Percentiles rank a stretch among this genome's conserved stretches.
These are phyloP conservation scores for Periophthalmus modestus DNA, from an alignment of 2,113 vertebrate species.

Conservation along the genomic window DNA sequence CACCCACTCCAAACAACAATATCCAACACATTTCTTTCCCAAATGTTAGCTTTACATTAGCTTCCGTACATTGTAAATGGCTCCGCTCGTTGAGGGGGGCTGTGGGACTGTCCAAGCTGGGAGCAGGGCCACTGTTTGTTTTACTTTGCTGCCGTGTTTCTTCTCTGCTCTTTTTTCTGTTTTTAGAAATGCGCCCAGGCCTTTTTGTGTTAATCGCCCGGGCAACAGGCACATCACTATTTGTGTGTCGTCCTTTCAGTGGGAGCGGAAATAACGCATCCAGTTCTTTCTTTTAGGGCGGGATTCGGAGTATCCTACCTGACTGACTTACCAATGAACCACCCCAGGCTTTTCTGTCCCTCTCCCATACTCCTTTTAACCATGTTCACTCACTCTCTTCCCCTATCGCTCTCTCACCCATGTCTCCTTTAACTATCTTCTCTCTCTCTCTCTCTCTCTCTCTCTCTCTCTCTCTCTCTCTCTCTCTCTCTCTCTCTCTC, in stretches of 20 bases:
- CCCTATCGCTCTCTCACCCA: no score
- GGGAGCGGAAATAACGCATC: constrained; percentile 70
- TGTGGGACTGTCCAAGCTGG: constrained; percentile 53
- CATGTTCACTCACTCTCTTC: no score
- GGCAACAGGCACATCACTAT: constrained; percentile 79
- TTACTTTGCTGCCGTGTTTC: constrained; percentile 64
- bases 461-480: neutral
- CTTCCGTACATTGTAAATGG: constrained; percentile 4
- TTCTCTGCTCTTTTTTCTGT: constrained; percentile 49
- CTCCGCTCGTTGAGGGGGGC: constrained; percentile 45
- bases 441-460: no score
- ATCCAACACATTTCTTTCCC: neutral
- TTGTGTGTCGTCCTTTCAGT: constrained; percentile 70
- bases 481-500: no score
- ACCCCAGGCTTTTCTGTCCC: constrained; percentile 51
- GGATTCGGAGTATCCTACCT: constrained; percentile 73
- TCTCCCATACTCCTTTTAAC: no score
- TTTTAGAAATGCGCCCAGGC: constrained; percentile 68
- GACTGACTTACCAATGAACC: constrained; percentile 81
- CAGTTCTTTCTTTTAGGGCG: constrained; percentile 67
- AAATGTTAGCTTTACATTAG: neutral
- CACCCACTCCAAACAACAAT: constrained; percentile 1
- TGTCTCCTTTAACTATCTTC: no score
- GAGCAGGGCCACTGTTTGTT: constrained; percentile 68
- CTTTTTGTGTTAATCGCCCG: constrained; percentile 73